Evolutionary conservation across 1,140 invertebrate species (phyloP), one percentile per base, ranked within the genome.

Genomic region (Drusus annulatus): DNA sequence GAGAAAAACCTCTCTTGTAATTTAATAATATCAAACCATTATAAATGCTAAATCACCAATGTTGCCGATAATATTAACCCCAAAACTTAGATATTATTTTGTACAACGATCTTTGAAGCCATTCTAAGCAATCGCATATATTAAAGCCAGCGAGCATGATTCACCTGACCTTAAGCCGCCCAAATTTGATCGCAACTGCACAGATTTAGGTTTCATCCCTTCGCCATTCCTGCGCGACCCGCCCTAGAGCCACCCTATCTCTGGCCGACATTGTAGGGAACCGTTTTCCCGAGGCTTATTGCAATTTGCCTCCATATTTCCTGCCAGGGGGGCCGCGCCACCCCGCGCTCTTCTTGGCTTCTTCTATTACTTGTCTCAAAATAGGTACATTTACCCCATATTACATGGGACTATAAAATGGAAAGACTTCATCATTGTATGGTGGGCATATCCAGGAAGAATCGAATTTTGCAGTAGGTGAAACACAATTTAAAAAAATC

Each of bases 271-370:
- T 75, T 60, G 71, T 75, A 62, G 75, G 51, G 79, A 78, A 73
- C 25, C 82, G 69, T 58, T 83, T 83, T 80, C 82, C 77, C 71
- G 79, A 62, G 79, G 82, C 82, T 81, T 83, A 83, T 83, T 83
- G 79, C 82, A 83, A 83, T 83, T 83, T 83, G 82, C 82, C 79
- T 81, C 82, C 81, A 82, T 78, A 80, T 82, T 82, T 82, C 78
- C 81, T 82, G 31, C 73, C 65, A 63, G 21, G 73, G 58, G 36
- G 45, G 17, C 74, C 58, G 1, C 23, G 45, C 17, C 45, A 10
- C 52, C 28, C 71, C 71, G 52, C 80, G 60, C 76, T 69, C 73
- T 69, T 79, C 69, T 69, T 51, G 52, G 77, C 81, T 45, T 45
- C 36, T 45, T 45, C 36, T 76, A 79, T 82, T 82, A 82, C 81